Evolutionary conservation across 1,140 invertebrate species (phyloP).

Genomic region (Hyposmocoma kahamanoa): DNA sequence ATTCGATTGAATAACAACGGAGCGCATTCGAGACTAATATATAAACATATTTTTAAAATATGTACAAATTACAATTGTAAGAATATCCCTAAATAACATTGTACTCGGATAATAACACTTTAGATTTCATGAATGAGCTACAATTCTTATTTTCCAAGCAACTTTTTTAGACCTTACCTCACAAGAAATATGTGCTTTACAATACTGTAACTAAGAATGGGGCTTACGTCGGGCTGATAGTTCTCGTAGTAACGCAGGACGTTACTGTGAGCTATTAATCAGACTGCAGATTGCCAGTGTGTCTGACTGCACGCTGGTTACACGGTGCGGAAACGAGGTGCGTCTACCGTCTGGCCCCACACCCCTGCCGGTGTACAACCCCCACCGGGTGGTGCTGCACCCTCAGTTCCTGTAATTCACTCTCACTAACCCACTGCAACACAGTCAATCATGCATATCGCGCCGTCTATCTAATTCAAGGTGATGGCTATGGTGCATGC

Average conservation of each 20-base stretch:
- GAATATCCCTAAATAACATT: too few species aligned
- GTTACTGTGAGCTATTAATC: conserved; percentile 48
- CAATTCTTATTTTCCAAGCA: too few species aligned
- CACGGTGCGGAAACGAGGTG: conserved; percentile 63
- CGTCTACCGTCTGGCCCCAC: conserved; percentile 68
- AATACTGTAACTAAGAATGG: too few species aligned
- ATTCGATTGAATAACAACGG: too few species aligned
- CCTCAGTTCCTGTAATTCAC: conserved; percentile 57
- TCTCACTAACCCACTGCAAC: conserved; percentile 73
- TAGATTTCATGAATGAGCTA: too few species aligned
- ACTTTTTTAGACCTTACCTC: too few species aligned
- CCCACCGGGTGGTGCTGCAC: conserved; percentile 28
- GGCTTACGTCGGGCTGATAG: background rate
- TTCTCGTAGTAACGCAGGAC: conserved; percentile 15
- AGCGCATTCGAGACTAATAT: too few species aligned
- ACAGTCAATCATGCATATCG: conserved; percentile 67
- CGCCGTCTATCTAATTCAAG: conserved; percentile 58
- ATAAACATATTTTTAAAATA: too few species aligned
- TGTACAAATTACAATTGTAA: too few species aligned
- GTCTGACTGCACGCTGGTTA: conserved; percentile 44
- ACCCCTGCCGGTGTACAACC: conserved; percentile 55
- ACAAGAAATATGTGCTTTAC: too few species aligned
- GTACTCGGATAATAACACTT: too few species aligned
- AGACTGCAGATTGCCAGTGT: conserved; percentile 35
- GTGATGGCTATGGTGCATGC: conserved; percentile 27